These are phyloP conservation scores for Catocala sponsa DNA, from an alignment of 2,888 invertebrate species.

Conservation along the genomic window DNA sequence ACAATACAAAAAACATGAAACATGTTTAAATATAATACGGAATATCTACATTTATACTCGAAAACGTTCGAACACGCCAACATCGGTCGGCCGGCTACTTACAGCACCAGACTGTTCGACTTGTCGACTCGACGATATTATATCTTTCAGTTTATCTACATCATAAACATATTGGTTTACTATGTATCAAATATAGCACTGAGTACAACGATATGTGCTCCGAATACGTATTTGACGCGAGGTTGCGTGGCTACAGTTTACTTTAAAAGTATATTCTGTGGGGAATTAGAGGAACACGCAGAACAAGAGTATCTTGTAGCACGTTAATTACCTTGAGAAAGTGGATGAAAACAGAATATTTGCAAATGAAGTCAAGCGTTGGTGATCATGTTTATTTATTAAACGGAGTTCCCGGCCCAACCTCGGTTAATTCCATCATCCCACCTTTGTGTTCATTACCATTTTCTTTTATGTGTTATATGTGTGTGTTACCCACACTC, in stretches of 20 bases:
- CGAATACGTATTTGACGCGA: slow-evolving; percentile 22
- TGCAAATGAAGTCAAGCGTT: slow-evolving; percentile 21
- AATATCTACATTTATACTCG: slow-evolving; percentile 28
- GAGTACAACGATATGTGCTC: slow-evolving; percentile 29
- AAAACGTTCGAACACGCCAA: slow-evolving; percentile 26
- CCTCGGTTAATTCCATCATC: slow-evolving; percentile 38
- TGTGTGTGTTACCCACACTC: slow-evolving; percentile 29
- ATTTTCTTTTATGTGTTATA: slow-evolving; percentile 45
- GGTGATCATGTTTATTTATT: slow-evolving; percentile 34
- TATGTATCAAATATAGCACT: slow-evolving; percentile 32
- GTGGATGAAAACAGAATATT: slow-evolving; percentile 12
- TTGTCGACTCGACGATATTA: slow-evolving; percentile 39
- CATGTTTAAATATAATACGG: neutral
- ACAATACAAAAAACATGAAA: slow-evolving; percentile 17
- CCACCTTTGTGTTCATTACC: slow-evolving; percentile 44
- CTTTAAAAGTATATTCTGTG: slow-evolving; percentile 15
- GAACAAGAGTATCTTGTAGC: neutral
- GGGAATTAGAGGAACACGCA: slow-evolving; percentile 2
- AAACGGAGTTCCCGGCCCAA: slow-evolving; percentile 23
- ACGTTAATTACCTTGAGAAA: slow-evolving; percentile 22
- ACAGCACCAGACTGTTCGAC: slow-evolving; percentile 33
- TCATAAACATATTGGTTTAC: slow-evolving; percentile 47
- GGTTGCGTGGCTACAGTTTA: slow-evolving; percentile 10
- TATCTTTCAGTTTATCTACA: slow-evolving; percentile 40
- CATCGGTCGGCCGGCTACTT: slow-evolving; percentile 22